Evolutionary conservation across 2,113 vertebrate species (phyloP).

Genomic region (Indicator maculatus): DNA sequence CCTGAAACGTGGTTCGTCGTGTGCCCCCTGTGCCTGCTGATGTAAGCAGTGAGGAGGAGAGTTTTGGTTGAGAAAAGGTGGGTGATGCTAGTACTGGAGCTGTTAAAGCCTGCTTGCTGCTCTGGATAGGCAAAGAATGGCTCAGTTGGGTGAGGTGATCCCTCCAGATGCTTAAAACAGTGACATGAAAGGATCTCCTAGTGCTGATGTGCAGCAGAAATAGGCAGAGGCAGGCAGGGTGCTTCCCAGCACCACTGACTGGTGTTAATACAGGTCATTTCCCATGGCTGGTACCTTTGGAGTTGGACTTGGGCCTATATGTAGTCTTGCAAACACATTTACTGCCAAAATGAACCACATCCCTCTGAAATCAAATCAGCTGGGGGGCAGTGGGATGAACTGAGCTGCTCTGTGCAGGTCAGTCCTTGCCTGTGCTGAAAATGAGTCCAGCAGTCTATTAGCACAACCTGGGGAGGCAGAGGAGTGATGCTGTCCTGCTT

Average conservation of each 20-base stretch:
- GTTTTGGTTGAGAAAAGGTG: not conserved
- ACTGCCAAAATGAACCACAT: not conserved
- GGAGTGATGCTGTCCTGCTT: not conserved
- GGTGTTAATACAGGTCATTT: accelerated
- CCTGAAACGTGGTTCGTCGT: not conserved
- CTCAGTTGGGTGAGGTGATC: accelerated
- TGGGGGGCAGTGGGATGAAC: accelerated
- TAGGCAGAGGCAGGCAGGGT: not conserved
- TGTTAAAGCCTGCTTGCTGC: not conserved
- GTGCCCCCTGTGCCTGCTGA: too few species aligned
- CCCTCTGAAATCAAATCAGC: not conserved
- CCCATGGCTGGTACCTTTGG: accelerated
- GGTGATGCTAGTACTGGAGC: not conserved
- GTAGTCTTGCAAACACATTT: not conserved
- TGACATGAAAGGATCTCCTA: not conserved
- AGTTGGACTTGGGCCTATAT: accelerated
- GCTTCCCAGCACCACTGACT: not conserved
- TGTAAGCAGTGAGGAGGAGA: not conserved
- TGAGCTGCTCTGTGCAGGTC: not conserved
- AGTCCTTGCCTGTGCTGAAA: not conserved
- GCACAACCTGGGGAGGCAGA: not conserved
- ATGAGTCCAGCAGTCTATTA: accelerated
- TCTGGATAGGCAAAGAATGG: not conserved
- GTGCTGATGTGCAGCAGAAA: not conserved
- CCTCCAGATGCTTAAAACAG: not conserved